A percentile compares a stretch with the other conserved stretches of the same genome.
phyloP scores from a whole-genome alignment of 2,888 invertebrate genomes.

The Selenia dentaria region DNA sequence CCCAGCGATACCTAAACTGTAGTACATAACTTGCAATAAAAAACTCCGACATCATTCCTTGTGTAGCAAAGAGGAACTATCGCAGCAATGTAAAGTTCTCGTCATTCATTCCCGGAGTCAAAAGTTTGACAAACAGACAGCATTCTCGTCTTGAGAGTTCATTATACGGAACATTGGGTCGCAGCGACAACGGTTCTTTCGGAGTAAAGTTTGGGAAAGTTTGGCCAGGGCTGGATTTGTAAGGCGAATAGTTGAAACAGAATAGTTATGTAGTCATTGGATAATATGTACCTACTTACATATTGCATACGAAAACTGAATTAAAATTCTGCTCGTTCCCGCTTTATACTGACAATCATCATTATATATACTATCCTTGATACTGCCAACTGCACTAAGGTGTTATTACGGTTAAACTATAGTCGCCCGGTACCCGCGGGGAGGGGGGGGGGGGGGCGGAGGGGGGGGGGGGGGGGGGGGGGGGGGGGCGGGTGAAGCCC shows the following conservation, averaged over 20 bases:
- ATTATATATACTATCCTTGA: too few species aligned
- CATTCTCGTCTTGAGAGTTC: slow-evolving; percentile 40
- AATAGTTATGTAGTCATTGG: too few species aligned
- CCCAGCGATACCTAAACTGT: slow-evolving; percentile 16
- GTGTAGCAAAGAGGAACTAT: slow-evolving; percentile 31
- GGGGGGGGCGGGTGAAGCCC: too few species aligned
- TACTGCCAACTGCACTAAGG: too few species aligned
- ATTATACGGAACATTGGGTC: slow-evolving; percentile 42
- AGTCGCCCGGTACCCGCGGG: too few species aligned
- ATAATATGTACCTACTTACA: too few species aligned
- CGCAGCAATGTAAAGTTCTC: slow-evolving; percentile 32
- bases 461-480: too few species aligned
- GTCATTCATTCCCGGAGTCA: slow-evolving; percentile 35
- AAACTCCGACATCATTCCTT: slow-evolving; percentile 21
- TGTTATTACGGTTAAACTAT: too few species aligned
- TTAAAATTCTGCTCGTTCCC: too few species aligned
- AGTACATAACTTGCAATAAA: slow-evolving; percentile 28
- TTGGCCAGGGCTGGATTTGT: slow-evolving; percentile 26
- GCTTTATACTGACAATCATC: too few species aligned
- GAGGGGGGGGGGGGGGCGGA: too few species aligned
- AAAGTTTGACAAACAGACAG: slow-evolving; percentile 41
- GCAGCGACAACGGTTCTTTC: slow-evolving; percentile 37
- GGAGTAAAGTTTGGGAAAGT: slow-evolving; percentile 27
- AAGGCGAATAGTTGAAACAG: not conserved
- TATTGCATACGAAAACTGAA: too few species aligned